Evolutionary conservation across 2,888 invertebrate species (phyloP).

Genomic region (Sericinus montela): DNA sequence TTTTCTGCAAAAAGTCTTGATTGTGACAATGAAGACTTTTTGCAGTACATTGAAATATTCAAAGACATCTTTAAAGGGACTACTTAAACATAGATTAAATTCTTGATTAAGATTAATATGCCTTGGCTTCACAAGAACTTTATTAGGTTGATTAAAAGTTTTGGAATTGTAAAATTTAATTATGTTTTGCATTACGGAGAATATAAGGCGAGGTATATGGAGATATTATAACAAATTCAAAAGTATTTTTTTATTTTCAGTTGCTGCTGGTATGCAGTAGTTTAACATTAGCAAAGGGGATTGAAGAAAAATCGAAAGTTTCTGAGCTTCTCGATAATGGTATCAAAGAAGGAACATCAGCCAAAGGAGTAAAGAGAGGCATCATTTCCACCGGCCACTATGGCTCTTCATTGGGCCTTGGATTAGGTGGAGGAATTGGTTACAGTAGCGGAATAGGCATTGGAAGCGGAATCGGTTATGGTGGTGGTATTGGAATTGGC

Average conservation of each 20-base stretch:
- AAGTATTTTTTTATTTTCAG: conserved; percentile 37
- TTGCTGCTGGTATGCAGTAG: conserved; percentile 57
- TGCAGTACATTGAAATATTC: too few species aligned
- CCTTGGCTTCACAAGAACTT: too few species aligned
- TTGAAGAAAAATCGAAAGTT: conserved; percentile 46
- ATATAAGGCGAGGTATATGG: too few species aligned
- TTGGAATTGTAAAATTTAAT: too few species aligned
- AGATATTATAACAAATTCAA: too few species aligned
- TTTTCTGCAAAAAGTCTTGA: too few species aligned
- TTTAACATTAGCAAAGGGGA: conserved; percentile 52
- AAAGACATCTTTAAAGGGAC: too few species aligned
- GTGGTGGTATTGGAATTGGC: conserved; percentile 2
- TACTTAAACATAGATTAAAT: too few species aligned
- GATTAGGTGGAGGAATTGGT: conserved; percentile 25
- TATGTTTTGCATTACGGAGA: too few species aligned
- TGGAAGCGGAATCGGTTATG: conserved; percentile 27
- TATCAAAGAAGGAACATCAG: conserved; percentile 52
- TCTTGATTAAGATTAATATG: too few species aligned
- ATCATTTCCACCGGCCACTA: conserved; percentile 37
- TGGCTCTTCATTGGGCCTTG: conserved; percentile 23
- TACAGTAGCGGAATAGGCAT: conserved; percentile 17
- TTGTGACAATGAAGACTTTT: too few species aligned
- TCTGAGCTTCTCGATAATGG: conserved; percentile 59
- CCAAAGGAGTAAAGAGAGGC: conserved; percentile 59
- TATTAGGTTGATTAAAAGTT: too few species aligned